Evolutionary conservation across 1,140 invertebrate genomes (phyloP).

Genomic region (Zaprionus camerounensis): DNA sequence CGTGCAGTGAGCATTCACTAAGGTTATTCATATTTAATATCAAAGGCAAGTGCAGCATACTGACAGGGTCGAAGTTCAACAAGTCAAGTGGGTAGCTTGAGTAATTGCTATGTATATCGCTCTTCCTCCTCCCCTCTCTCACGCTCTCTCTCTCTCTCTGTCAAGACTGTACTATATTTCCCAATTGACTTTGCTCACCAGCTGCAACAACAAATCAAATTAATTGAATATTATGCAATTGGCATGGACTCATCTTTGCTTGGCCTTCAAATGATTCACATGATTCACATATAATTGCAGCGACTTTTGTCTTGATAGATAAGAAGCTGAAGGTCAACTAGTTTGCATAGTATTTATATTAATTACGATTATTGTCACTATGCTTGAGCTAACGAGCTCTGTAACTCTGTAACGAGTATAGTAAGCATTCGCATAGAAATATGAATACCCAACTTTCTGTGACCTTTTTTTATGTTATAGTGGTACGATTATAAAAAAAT

Average conservation of each 20-base stretch:
- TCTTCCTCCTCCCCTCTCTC: background rate
- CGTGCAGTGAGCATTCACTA: conserved; percentile 46
- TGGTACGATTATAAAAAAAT: background rate
- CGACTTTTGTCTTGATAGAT: background rate
- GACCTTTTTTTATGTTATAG: background rate
- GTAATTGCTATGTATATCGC: conserved; percentile 45
- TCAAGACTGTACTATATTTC: conserved; percentile 39
- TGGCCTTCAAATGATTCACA: conserved; percentile 40
- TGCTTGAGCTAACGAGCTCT: background rate
- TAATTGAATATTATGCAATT: conserved; percentile 79
- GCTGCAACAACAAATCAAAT: conserved; percentile 60
- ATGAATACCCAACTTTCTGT: no score
- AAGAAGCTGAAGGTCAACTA: conserved; percentile 2
- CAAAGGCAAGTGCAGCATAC: background rate
- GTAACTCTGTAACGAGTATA: background rate
- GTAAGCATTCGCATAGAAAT: background rate
- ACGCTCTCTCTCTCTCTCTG: background rate
- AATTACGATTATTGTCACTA: background rate
- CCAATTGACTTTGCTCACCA: conserved; percentile 70
- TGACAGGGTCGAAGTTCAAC: conserved; percentile 57
- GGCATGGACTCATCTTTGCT: conserved; percentile 44
- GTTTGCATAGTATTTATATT: background rate
- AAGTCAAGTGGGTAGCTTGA: conserved; percentile 55
- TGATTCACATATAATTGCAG: conserved; percentile 6
- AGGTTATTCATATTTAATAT: conserved; percentile 31